Evolutionary conservation across 2,888 invertebrate species (phyloP), one percentile per base, ranked within the genome.

Genomic region (Chymomyza amoena): DNA sequence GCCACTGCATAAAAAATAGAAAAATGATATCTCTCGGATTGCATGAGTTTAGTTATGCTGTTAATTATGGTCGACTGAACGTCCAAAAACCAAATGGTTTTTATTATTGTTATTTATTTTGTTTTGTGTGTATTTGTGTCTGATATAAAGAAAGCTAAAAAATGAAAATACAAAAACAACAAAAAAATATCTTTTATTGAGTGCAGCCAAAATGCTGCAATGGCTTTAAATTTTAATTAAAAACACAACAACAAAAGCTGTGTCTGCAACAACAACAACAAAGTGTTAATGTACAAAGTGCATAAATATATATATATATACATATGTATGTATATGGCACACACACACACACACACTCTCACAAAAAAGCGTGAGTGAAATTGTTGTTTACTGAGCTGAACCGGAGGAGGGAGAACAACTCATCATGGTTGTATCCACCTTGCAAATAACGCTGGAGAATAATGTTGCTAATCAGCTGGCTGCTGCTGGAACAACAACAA

Each of bases 371-470:
- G 32, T 32, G 7, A 32, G 32, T 32, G 32, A 32, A 32, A 32
- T 32, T 32, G 32, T 32, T 32, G 32, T 32, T 32, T 7, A 32
- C 32, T 32, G 32, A 32, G 32, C 32, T 32, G 32, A 51, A 51
- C 6, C 51, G 16, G 2, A 51, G 51, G n/a, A 15, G n/a, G 16
- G 2, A 51, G 51, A 51, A 15, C 51, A 15, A 51, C 15, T 6
- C 51, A 51, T 6, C 16, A 91, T 91, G 91, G 90, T 91, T 64
- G 81, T 91, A 66, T 88, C 91, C 69, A 91, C 89, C 61, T 73
- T 91, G 72, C 89, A 85, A 69, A 88, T 89, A 75, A 90, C 87
- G 54, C 77, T 90, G 73, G 89, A 87, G 54, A 78, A 78, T 60
- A 77, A 75, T 70, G 74, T 65, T 64, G 76, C 51, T 61, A 70